Evolutionary conservation across 1,140 invertebrate genomes (phyloP), one percentile per base, ranked within the genome.

Genomic region (Cylas formicarius): DNA sequence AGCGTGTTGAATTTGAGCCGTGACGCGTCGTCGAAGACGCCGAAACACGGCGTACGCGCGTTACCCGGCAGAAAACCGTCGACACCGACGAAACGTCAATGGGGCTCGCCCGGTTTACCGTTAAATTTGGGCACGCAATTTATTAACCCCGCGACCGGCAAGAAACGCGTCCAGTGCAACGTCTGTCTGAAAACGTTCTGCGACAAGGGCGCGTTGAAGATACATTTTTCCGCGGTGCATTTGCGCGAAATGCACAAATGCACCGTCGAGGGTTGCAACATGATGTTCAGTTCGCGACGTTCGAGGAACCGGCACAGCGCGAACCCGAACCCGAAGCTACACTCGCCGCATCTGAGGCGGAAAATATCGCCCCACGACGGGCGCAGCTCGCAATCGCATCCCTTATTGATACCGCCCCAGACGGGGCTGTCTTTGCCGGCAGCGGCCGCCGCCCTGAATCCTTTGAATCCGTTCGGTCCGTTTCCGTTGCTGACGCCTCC

Each of bases 231-330:
- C 31, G 96, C 97, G 0, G 97, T 99, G 4, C 97, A 99, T 68
- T 67, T 99, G 41, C 79, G 91, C 13, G 97, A 99, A 72, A 99
- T 99, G 95, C 96, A 99, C 67, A 94, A 93, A 66, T 99, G 96
- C 65, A 97, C 94, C 0, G 92, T 99, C 0, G 87, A 93, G 58
- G 95, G 96, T 0, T 99, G 96, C 69, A 97, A 89, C 63, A 98
- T 97, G 90, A 96, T 97, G 89, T 99, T 99, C 65, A 97, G 92
- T 65, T 97, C 92, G 9, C 74, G 95, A 50, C 73, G 96, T 44
- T 96, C 91, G 14, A 73, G 95, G 19, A 99, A 99, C 63, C 77
- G 96, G 1, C 96, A 99, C 66, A 93, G 88, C 65, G 92, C 94
- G 5, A 98, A 98, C 68, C 94, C 93, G 0, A 99, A 99, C 71